Conservation (phyloP, 2,888 invertebrate species). For the Tetranychus truncatus region DNA sequence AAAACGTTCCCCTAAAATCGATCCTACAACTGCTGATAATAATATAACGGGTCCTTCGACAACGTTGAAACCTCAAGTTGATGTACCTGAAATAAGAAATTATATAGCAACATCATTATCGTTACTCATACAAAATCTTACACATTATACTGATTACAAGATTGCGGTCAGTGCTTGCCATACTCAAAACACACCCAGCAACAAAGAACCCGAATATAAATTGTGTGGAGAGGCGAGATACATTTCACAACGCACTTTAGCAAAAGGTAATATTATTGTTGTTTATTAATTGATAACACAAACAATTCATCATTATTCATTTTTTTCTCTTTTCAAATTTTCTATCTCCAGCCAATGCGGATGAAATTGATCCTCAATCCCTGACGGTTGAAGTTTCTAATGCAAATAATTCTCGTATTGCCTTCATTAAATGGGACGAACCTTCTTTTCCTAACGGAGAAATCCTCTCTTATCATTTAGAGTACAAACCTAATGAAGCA, state of each 20-base stretch:
- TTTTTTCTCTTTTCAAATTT: not conserved
- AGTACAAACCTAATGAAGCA: slow-evolving; percentile 39
- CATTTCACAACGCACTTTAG: slow-evolving; percentile 31
- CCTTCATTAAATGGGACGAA: slow-evolving; percentile 57
- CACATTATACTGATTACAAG: slow-evolving; percentile 58
- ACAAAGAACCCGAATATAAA: slow-evolving; percentile 23
- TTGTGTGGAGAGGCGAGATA: slow-evolving; percentile 33
- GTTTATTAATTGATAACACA: not conserved
- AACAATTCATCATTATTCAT: not conserved
- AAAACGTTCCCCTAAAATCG: not conserved
- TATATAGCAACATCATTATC: not conserved
- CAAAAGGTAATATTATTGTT: slow-evolving; percentile 32
- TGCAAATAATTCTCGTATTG: slow-evolving; percentile 34
- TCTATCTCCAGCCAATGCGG: slow-evolving; percentile 43
- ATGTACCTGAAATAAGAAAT: not conserved
- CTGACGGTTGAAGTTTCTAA: slow-evolving; percentile 31
- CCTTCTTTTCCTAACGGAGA: slow-evolving; percentile 70
- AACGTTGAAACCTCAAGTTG: not conserved
- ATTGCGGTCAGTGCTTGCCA: slow-evolving; percentile 54
- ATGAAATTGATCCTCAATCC: slow-evolving; percentile 42
- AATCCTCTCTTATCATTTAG: slow-evolving; percentile 62
- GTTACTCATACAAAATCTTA: slow-evolving; percentile 34
- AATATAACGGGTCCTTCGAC: not conserved
- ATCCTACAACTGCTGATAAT: not conserved
- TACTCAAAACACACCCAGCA: not conserved